Conservation (phyloP, 2,113 vertebrate species). For the Maccullochella peelii region DNA sequence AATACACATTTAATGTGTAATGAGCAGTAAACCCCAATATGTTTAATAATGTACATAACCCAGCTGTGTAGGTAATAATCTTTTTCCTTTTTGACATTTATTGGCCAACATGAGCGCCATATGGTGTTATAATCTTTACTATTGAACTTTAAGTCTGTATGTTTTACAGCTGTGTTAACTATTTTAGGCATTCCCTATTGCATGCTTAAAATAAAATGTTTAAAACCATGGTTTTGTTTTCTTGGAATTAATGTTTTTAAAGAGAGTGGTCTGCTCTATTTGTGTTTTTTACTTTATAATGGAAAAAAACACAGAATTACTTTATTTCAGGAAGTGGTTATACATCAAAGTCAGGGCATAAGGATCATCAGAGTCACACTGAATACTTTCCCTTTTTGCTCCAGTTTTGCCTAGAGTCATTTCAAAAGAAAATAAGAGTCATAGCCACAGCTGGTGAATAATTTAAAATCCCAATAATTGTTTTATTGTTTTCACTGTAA, state of each 20-base stretch:
- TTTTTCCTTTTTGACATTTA: slow-evolving; percentile 28
- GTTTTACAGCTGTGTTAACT: slow-evolving; percentile 46
- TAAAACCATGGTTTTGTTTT: background rate
- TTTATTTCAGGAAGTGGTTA: background rate
- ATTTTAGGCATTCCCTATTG: slow-evolving; percentile 48
- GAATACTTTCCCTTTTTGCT: background rate
- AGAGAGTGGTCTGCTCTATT: background rate
- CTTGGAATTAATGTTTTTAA: background rate
- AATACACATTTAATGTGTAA: slow-evolving; percentile 26
- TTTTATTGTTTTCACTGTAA: slow-evolving; percentile 65
- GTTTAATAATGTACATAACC: slow-evolving; percentile 67
- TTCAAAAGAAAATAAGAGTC: slow-evolving; percentile 12
- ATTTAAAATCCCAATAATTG: slow-evolving; percentile 56
- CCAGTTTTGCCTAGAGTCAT: background rate
- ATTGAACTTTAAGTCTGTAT: slow-evolving; percentile 29
- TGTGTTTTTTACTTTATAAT: background rate
- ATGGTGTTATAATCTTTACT: slow-evolving; percentile 7
- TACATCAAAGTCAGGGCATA: background rate
- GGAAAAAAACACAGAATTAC: background rate
- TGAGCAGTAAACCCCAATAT: slow-evolving; percentile 6
- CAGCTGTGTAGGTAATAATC: slow-evolving; percentile 29
- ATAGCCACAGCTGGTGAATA: background rate
- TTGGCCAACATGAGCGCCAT: slow-evolving; percentile 9
- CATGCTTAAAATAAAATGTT: slow-evolving; percentile 49
- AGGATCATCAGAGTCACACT: background rate